Evolutionary conservation across 2,113 vertebrate species (phyloP).

Genomic region (Ceuthmochares aereus): DNA sequence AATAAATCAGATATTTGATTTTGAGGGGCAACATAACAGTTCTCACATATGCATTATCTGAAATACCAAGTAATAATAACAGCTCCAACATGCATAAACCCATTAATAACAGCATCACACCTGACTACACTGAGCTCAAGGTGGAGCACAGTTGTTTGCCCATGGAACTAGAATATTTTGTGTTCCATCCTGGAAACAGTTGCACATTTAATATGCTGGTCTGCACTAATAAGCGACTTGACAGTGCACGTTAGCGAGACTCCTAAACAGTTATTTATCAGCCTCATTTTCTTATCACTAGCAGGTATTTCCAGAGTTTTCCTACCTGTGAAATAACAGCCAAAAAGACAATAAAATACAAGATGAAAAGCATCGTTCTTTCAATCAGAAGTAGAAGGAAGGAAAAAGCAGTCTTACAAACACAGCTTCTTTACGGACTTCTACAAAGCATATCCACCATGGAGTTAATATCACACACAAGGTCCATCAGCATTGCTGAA

Average conservation of each 20-base stretch:
- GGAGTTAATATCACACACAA: rapidly evolving
- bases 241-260: background rate
- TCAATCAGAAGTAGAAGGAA: background rate
- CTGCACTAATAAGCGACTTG: background rate
- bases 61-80: background rate
- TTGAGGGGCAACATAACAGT: background rate
- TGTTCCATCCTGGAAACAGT: background rate
- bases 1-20: background rate
- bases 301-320: background rate
- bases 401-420: background rate
- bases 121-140: background rate
- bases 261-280: background rate
- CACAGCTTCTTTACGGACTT: background rate
- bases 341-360: background rate
- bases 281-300: background rate
- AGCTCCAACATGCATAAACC: background rate
- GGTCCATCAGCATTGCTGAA: background rate
- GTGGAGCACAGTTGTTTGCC: background rate
- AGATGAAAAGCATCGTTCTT: background rate
- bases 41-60: background rate
- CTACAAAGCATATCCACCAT: background rate
- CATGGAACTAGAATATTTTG: background rate
- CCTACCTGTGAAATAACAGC: background rate
- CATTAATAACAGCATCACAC: background rate
- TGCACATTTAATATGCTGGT: background rate